Conservation (phyloP, 2,888 invertebrate genomes). For the Eilema depressum region DNA sequence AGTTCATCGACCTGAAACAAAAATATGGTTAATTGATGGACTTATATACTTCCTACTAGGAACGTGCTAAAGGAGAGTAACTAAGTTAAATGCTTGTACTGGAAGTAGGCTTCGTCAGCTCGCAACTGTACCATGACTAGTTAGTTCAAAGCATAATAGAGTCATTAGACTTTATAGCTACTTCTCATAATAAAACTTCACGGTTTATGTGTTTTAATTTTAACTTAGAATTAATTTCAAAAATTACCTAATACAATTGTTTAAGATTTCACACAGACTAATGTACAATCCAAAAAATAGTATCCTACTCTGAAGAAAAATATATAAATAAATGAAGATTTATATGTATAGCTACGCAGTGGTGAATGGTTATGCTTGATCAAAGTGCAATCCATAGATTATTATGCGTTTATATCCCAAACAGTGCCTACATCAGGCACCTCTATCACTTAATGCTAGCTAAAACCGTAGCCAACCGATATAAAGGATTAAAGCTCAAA, state of each 20-base stretch:
- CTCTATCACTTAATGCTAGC: too few species aligned
- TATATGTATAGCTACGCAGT: not conserved
- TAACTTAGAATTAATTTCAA: not conserved
- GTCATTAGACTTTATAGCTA: not conserved
- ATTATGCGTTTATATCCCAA: not conserved
- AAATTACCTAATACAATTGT: slow-evolving; percentile 1
- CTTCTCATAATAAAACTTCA: not conserved
- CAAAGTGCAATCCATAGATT: not conserved
- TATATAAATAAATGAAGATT: not conserved
- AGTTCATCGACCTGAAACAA: slow-evolving; percentile 93
- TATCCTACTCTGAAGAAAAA: not conserved
- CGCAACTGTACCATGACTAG: not conserved
- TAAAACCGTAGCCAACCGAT: too few species aligned
- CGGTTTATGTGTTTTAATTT: not conserved
- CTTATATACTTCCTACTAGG: not conserved
- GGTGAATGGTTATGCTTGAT: not conserved
- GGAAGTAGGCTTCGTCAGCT: not conserved
- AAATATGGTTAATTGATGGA: not conserved
- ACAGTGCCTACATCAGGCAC: too few species aligned
- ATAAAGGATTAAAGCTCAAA: too few species aligned
- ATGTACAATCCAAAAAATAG: not conserved
- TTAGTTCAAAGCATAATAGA: not conserved
- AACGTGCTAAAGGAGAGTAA: not conserved
- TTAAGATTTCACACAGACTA: not conserved
- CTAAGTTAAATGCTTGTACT: not conserved